Conservation (phyloP, 2,797 vertebrate genomes). For the Buphagus erythrorhynchus region DNA sequence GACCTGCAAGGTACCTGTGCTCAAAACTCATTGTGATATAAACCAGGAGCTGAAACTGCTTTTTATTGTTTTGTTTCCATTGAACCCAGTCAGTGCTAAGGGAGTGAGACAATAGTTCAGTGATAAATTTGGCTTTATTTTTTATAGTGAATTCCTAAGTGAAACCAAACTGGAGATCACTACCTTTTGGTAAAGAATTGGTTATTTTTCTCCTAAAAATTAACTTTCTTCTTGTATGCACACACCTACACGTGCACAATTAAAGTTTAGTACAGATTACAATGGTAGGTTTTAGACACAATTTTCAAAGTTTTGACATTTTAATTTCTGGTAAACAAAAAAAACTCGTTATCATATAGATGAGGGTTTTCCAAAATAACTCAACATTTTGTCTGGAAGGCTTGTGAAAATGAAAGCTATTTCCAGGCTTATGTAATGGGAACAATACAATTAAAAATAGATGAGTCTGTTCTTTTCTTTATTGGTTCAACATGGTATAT, state of each 20-base stretch:
- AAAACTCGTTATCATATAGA: background rate
- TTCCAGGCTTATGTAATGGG: background rate
- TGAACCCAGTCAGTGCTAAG: background rate
- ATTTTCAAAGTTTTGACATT: background rate
- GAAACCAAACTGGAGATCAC: background rate
- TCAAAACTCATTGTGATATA: background rate
- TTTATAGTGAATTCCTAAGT: background rate
- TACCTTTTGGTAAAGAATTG: background rate
- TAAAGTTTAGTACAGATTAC: background rate
- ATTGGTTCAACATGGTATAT: background rate
- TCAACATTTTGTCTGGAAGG: background rate
- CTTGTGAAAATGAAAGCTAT: background rate
- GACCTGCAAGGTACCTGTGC: background rate
- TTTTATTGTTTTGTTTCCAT: background rate
- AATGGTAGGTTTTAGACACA: background rate
- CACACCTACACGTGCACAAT: background rate
- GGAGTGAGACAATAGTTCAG: background rate
- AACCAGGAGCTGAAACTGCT: background rate
- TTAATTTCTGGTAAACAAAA: background rate
- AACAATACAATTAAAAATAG: conserved; percentile 23
- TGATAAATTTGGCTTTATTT: background rate
- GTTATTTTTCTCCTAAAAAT: background rate
- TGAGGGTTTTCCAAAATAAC: background rate
- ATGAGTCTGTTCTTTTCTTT: conserved; percentile 17
- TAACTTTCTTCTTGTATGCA: background rate